Evolutionary conservation across 2,888 invertebrate genomes (phyloP).

Genomic region (Thumatha senex): DNA sequence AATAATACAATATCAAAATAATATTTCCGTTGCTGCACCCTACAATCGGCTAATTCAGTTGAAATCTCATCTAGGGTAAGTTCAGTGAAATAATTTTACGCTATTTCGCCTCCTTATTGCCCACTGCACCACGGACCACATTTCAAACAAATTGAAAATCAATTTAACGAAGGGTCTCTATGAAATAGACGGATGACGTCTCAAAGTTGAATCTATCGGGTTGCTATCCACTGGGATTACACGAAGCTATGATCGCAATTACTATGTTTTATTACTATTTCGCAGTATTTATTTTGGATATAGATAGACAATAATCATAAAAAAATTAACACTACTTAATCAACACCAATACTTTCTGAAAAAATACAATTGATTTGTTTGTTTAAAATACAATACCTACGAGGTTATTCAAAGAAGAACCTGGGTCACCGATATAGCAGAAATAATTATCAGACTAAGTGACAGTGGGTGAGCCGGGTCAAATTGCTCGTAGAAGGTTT

Average conservation of each 20-base stretch:
- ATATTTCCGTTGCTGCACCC: conserved; percentile 25
- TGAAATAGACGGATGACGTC: conserved; percentile 56
- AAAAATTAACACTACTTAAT: too few species aligned
- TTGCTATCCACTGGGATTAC: not conserved
- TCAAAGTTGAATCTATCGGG: conserved; percentile 21
- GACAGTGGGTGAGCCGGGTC: too few species aligned
- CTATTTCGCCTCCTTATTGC: conserved; percentile 73
- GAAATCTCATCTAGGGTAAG: conserved; percentile 66
- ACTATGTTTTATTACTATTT: not conserved
- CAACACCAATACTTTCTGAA: too few species aligned
- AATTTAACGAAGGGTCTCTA: conserved; percentile 73
- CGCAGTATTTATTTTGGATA: not conserved
- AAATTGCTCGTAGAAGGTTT: too few species aligned
- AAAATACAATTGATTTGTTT: too few species aligned
- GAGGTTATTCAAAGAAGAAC: too few species aligned
- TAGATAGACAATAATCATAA: too few species aligned
- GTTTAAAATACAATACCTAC: too few species aligned
- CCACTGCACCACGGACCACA: conserved; percentile 73
- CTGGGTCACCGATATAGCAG: too few species aligned
- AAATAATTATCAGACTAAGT: too few species aligned
- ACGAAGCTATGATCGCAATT: not conserved
- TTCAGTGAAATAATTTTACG: conserved; percentile 76
- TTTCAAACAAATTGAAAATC: conserved; percentile 83
- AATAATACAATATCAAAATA: conserved; percentile 33
- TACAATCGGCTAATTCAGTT: conserved; percentile 53